Conservation (phyloP, 2,888 invertebrate genomes). For the Drosophila nr. fundita region DNA sequence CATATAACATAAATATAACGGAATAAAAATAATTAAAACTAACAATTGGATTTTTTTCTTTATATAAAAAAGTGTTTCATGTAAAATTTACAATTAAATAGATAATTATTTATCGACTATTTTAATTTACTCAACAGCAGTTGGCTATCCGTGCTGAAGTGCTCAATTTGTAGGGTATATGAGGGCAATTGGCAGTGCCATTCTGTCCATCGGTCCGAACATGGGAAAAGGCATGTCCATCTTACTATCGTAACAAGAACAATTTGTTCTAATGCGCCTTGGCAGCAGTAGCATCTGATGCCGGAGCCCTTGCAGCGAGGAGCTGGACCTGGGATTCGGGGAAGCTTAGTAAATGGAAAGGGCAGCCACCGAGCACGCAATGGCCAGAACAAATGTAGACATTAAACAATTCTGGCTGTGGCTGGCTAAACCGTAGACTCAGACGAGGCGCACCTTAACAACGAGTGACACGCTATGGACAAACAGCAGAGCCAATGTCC, state of each 20-base stretch:
- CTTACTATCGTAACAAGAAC: conserved; percentile 81
- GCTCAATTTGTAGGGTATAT: conserved; percentile 30
- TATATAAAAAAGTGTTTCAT: background rate
- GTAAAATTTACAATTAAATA: background rate
- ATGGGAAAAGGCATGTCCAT: conserved; percentile 78
- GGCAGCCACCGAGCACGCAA: conserved; percentile 77
- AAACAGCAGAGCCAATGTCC: conserved; percentile 51
- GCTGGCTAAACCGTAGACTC: conserved; percentile 25
- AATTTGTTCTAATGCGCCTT: conserved; percentile 77
- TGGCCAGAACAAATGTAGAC: conserved; percentile 79
- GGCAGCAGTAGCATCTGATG: conserved; percentile 58
- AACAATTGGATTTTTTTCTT: background rate
- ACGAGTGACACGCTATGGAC: conserved; percentile 74
- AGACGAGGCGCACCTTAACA: conserved; percentile 53
- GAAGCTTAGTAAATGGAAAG: conserved; percentile 54
- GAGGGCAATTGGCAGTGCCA: conserved; percentile 59
- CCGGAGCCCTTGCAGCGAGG: conserved; percentile 22
- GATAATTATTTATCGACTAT: background rate
- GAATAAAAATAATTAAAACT: background rate
- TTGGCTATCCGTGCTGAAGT: background rate
- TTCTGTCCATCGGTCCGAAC: conserved; percentile 75
- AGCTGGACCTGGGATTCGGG: conserved; percentile 11
- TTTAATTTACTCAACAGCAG: background rate
- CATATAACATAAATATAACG: background rate
- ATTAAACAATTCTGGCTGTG: conserved; percentile 69